A percentile compares a stretch with the other conserved stretches of the same genome.
Conservation (phyloP, 2,113 vertebrate species). For the Bubalus kerabau region DNA sequence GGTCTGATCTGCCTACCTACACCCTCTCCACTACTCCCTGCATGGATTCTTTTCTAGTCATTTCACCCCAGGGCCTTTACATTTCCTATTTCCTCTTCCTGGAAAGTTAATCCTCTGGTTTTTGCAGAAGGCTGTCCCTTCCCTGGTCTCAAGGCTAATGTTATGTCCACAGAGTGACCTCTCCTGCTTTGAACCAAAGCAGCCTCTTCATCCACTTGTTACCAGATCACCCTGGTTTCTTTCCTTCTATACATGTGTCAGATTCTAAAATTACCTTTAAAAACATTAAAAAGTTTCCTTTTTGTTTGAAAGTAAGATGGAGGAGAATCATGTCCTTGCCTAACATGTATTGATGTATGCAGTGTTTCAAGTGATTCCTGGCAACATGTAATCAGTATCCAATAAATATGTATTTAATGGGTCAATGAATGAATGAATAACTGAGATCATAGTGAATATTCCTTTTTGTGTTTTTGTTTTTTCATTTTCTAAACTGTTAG, state of each 20-base stretch:
- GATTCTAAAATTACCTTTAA: neutral
- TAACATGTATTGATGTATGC: neutral
- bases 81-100: neutral
- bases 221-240: neutral
- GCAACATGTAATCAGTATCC: accelerated
- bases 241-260: neutral
- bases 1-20: neutral
- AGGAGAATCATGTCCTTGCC: neutral
- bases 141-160: neutral
- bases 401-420: neutral
- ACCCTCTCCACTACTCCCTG: accelerated
- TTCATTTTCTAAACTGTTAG: neutral
- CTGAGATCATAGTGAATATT: neutral
- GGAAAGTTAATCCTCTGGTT: neutral
- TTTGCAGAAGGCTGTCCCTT: neutral
- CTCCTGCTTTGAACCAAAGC: neutral
- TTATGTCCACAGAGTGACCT: neutral
- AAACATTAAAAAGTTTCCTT: neutral
- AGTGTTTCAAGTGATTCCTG: neutral
- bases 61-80: neutral
- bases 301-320: neutral
- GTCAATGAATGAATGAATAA: neutral
- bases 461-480: neutral
- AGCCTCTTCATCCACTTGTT: neutral
- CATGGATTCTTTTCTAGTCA: neutral